These are phyloP conservation scores for Deilephila elpenor DNA, from an alignment of 2,888 invertebrate species.

Conservation along the genomic window DNA sequence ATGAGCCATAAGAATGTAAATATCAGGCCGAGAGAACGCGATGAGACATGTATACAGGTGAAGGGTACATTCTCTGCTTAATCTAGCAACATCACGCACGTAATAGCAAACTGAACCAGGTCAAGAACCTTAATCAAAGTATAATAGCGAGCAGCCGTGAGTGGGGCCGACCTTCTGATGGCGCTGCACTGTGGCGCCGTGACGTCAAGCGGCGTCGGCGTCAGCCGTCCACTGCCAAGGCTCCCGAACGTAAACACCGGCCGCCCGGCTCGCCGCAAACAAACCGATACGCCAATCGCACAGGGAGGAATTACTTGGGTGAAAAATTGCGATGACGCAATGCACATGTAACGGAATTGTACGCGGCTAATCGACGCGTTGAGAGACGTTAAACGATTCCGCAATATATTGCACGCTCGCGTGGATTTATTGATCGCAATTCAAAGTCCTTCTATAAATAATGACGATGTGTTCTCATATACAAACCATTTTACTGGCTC, in stretches of 20 bases:
- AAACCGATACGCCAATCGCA: conserved; percentile 50
- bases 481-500: not conserved
- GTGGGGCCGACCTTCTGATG: conserved; percentile 47
- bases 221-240: conserved; percentile 76
- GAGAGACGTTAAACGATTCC: conserved; percentile 24
- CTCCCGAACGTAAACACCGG: conserved; percentile 64
- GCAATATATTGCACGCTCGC: conserved; percentile 19
- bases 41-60: not conserved
- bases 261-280: conserved; percentile 58
- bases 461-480: not conserved
- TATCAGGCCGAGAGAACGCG: not conserved
- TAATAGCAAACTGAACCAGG: conserved; percentile 19
- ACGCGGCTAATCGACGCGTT: conserved; percentile 20
- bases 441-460: conserved; percentile 21
- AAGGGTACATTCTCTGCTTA: not conserved
- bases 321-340: conserved; percentile 26
- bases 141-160: conserved; percentile 27
- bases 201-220: conserved; percentile 61
- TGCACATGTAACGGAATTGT: conserved; percentile 21
- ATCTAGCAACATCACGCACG: conserved; percentile 3
- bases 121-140: conserved; percentile 29
- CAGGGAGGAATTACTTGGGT: conserved; percentile 7
- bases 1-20: not conserved
- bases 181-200: conserved; percentile 50
- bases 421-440: conserved; percentile 13